Conservation (phyloP, 2,113 vertebrate species). For the Aepyceros melampus region DNA sequence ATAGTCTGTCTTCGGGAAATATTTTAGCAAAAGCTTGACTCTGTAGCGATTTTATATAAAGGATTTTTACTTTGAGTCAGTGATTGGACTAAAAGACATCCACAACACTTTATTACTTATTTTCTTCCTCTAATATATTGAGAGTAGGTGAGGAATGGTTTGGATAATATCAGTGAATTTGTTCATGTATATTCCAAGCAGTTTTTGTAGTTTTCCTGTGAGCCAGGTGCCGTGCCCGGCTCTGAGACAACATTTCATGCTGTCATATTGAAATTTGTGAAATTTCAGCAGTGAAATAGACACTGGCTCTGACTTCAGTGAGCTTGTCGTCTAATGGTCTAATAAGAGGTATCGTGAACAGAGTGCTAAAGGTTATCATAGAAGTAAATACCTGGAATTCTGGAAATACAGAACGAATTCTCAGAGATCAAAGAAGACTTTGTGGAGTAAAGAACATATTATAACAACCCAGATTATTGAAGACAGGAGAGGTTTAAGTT, state of each 20-base stretch:
- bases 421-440: neutral
- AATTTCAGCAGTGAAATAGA: neutral
- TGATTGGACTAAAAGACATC: neutral
- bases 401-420: neutral
- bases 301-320: neutral
- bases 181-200: neutral
- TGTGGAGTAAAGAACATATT: neutral
- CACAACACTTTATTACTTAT: neutral
- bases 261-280: too few species aligned
- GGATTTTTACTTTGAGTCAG: constrained; percentile 8
- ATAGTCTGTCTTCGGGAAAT: constrained; percentile 55
- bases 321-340: neutral
- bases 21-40: constrained; percentile 17
- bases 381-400: neutral
- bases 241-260: too few species aligned
- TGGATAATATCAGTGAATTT: neutral
- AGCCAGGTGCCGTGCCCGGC: neutral
- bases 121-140: neutral
- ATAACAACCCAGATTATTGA: neutral
- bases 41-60: constrained; percentile 45
- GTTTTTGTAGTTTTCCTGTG: neutral
- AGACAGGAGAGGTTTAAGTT: neutral
- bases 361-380: neutral
- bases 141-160: neutral
- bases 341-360: neutral